Conservation (phyloP, 1,140 invertebrate genomes). For the Brachystomella parvula region DNA sequence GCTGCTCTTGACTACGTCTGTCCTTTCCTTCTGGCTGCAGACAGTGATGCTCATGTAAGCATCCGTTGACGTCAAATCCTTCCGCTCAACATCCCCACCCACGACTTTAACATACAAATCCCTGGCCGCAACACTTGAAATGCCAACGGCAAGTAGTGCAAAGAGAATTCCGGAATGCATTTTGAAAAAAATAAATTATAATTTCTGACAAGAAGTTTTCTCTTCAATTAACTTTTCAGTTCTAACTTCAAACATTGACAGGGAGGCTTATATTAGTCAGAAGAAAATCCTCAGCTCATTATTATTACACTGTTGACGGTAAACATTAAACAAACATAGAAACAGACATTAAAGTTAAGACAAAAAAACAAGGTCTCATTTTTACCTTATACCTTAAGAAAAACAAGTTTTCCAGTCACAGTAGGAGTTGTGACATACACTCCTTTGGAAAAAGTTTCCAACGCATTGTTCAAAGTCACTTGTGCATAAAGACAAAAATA, state of each 20-base stretch:
- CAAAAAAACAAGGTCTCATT: no score
- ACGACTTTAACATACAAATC: background rate
- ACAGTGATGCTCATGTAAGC: background rate
- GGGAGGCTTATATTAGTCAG: no score
- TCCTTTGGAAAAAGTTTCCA: no score
- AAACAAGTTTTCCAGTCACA: no score
- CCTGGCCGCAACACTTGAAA: background rate
- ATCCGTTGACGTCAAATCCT: background rate
- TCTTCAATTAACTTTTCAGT: background rate
- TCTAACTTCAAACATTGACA: background rate
- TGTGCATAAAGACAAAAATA: no score
- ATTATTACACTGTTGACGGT: no score
- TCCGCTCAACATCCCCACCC: background rate
- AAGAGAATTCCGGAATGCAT: background rate
- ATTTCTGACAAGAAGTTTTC: background rate
- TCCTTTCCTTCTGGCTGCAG: background rate
- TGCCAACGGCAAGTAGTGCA: background rate
- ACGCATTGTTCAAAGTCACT: no score
- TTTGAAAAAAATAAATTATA: background rate
- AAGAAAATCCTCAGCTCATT: no score
- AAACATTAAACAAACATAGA: no score
- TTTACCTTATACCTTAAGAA: no score
- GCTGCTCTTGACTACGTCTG: background rate
- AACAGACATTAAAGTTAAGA: no score
- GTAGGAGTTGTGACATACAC: no score